phyloP scores from a whole-genome alignment of 2,797 vertebrate species.

The Dallia pectoralis region DNA sequence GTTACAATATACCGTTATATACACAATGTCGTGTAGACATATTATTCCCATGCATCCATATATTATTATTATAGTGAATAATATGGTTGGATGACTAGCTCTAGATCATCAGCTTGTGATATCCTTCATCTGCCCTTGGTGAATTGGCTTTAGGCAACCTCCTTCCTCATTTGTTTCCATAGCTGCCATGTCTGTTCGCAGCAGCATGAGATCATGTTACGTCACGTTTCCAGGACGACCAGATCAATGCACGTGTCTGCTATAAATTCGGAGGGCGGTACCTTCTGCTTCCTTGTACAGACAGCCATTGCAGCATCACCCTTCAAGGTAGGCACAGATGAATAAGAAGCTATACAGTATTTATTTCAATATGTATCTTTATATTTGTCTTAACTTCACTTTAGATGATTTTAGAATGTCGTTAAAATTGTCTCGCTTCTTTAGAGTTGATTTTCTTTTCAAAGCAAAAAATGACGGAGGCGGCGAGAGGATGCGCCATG shows the following conservation, averaged over 20 bases:
- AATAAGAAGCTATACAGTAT: neutral
- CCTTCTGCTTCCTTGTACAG: constrained; percentile 12
- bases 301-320: constrained; percentile 53
- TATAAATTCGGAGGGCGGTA: constrained; percentile 48
- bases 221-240: constrained; percentile 54
- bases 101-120: neutral
- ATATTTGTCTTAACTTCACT: neutral
- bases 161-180: constrained; percentile 25
- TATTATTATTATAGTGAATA: too few species aligned
- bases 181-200: constrained; percentile 33
- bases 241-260: constrained; percentile 35
- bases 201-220: constrained; percentile 28
- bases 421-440: neutral
- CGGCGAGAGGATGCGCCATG: constrained; percentile 18
- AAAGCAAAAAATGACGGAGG: constrained; percentile 6
- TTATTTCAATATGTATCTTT: neutral
- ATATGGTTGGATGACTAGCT: too few species aligned
- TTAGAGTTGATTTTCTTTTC: neutral
- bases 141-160: neutral
- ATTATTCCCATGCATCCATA: too few species aligned
- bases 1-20: too few species aligned
- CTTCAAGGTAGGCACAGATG: constrained; percentile 18
- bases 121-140: neutral
- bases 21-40: too few species aligned
- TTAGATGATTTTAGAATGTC: neutral